Base-by-base conservation (phyloP, 2,888 invertebrate species). In the Aleiodes testaceus region DNA sequence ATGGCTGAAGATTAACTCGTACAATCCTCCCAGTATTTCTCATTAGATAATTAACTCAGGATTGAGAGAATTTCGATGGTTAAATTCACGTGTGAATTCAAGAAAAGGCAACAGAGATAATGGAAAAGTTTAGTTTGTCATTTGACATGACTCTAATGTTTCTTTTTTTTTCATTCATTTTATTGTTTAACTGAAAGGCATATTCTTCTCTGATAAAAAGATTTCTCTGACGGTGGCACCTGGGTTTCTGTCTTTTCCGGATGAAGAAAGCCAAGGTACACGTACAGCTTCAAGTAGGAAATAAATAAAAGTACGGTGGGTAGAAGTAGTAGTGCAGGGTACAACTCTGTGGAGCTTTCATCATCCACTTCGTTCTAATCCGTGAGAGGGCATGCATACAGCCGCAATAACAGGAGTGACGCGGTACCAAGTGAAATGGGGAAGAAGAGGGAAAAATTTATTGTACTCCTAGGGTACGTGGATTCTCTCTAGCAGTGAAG, bases 281-380 rank as follows among this genome's bases (percentile, higher is more conserved):
- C 14, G 55, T 30, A 67, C 44, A n/a, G 11, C 20, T 53, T 26
- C 20, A 44, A 53, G 66, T 50, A 42, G 22, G 47, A 67, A 67
- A 67, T 53, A 53, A 67, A 67, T 44, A 67, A 55, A 55, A 53
- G 20, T 42, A 42, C 44, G 22, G 14, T 26, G 16, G 14, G 36
- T 36, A 36, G 36, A 5, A 18, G 18, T 20, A 50, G 14, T 49
- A 18, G 50, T 50, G 20, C 11, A 9, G 53, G 26, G 16, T 30
- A 11, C 22, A 30, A 30, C 42, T 66, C 42, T 44, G 50, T 74
- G 70, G 70, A 69, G 79, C 77, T 80, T 78, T 79, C 79, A 78
- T 79, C 79, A 79, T 80, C 77, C 75, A 79, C 79, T 79, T 80
- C 74, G 76, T 79, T 78, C 76, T 79, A 78, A 80, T 79, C 79